Base-by-base conservation (phyloP, 2,888 invertebrate genomes). In the Lampropteryx suffumata region DNA sequence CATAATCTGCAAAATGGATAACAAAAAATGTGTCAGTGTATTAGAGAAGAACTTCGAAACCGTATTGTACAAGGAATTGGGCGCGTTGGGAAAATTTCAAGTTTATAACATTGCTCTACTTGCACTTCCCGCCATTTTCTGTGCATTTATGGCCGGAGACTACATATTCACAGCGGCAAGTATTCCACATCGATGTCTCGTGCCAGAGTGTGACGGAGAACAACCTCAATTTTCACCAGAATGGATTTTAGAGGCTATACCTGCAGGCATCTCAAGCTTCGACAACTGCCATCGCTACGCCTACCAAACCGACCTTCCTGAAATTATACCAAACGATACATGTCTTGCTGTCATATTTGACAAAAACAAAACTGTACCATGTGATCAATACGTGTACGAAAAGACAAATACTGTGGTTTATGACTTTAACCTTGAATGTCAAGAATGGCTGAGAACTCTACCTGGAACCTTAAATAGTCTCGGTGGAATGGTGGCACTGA, bases 381-480 rank as follows among this genome's bases (percentile, higher is more conserved):
- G 88, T 58, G 82, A 86, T n/a, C 65, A 56, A 28, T 88, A 77
- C 52, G 75, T 89, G 11, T 77, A 84, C 53, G 78, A 75, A 34
- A 79, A 76, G 57, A 84, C 76, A 3, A 86, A 89, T 55, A 79
- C 82, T 2, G 75, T 80, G 9, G 88, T 88, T 17, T 88, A 82
- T 59, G 88, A 88, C 43, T 88, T 88, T 50, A 73, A 78, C 58
- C 66, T 89, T 47, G 83, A 84, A 62, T 90, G 90, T 61, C 84
- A 92, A 45, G 91, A 88, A 91, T 95, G 95, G 95, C 92, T 93
- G 65, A 80, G 95, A 56, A 92, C 94, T 3, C 73, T 95, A 52
- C 93, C 95, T 24, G 95, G 95, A 2, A 95, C 95, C n/a, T 81
- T 95, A 8, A 94, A 94, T 69, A 94, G 94, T 69, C 75, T 93